phyloP scores from a whole-genome alignment of 2,113 vertebrate species.

The Gracilinanus agilis region DNA sequence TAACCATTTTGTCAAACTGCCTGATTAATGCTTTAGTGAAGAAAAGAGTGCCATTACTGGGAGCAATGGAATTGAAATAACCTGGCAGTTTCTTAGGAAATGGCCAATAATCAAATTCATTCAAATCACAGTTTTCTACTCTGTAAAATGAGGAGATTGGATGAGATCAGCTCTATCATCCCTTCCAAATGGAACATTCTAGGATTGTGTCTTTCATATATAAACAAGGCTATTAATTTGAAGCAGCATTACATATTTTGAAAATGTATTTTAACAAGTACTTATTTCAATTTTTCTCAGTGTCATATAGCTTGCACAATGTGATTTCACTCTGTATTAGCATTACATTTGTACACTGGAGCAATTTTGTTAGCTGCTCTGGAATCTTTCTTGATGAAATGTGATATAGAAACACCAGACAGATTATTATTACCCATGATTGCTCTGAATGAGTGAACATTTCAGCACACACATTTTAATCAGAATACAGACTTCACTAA shows the following conservation, averaged over 20 bases:
- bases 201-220: slow-evolving; percentile 58
- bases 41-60: slow-evolving; percentile 52
- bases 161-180: slow-evolving; percentile 35
- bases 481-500: slow-evolving; percentile 76
- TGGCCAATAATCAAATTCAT: slow-evolving; percentile 58
- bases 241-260: slow-evolving; percentile 65
- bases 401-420: slow-evolving; percentile 54
- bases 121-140: slow-evolving; percentile 64
- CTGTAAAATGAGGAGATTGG: slow-evolving; percentile 64
- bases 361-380: slow-evolving; percentile 55
- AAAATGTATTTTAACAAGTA: slow-evolving; percentile 33
- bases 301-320: slow-evolving; percentile 4
- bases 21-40: slow-evolving; percentile 23
- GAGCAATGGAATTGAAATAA: slow-evolving; percentile 57
- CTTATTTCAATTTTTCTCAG: slow-evolving; percentile 38
- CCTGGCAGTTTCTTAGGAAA: slow-evolving; percentile 41
- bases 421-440: slow-evolving; percentile 58
- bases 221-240: slow-evolving; percentile 68
- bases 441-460: slow-evolving; percentile 69
- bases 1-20: neutral
- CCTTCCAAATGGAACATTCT: slow-evolving; percentile 54
- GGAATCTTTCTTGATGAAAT: slow-evolving; percentile 61
- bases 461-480: slow-evolving; percentile 68
- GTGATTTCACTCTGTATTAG: slow-evolving; percentile 30
- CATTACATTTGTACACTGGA: slow-evolving; percentile 36